Evolutionary conservation across 2,113 vertebrate species (phyloP).

Genomic region (Zeus faber): DNA sequence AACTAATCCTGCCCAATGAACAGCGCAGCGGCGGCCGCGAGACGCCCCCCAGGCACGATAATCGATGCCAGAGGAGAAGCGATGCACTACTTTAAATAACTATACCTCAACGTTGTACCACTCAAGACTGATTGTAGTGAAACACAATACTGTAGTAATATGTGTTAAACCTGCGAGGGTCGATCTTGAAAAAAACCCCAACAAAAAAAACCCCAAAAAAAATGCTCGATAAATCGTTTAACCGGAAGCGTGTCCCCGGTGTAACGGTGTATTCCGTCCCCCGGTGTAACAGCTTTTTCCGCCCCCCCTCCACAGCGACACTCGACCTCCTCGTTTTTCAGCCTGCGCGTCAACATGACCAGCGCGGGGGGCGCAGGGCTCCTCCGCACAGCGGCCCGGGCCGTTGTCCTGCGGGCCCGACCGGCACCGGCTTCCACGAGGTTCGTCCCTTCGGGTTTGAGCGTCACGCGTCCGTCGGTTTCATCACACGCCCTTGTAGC

Average conservation of each 20-base stretch:
- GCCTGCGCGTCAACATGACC: slow-evolving; percentile 52
- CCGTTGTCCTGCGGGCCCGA: slow-evolving; percentile 33
- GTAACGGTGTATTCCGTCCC: slow-evolving; percentile 32
- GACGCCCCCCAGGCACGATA: slow-evolving; percentile 57
- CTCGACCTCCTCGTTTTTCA: not conserved
- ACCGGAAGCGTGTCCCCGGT: slow-evolving; percentile 41
- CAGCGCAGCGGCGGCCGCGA: slow-evolving; percentile 46
- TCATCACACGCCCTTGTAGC: not conserved
- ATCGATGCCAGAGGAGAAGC: slow-evolving; percentile 41
- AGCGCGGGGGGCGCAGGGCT: slow-evolving; percentile 28
- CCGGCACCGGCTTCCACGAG: slow-evolving; percentile 31
- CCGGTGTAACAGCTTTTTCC: not conserved
- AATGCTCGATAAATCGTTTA: no score
- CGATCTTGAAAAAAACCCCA: no score
- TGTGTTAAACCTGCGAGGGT: no score
- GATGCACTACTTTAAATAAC: not conserved
- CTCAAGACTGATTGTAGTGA: no score
- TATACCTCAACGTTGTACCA: no score
- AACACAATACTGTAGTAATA: no score
- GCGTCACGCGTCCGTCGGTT: not conserved
- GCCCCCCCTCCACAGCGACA: not conserved
- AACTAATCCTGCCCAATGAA: slow-evolving; percentile 27
- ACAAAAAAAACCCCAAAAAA: no score
- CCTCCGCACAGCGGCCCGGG: slow-evolving; percentile 39
- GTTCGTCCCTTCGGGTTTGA: slow-evolving; percentile 27